These are phyloP conservation scores for Phycodurus eques DNA, from an alignment of 2,113 vertebrate species.

Conservation along the genomic window DNA sequence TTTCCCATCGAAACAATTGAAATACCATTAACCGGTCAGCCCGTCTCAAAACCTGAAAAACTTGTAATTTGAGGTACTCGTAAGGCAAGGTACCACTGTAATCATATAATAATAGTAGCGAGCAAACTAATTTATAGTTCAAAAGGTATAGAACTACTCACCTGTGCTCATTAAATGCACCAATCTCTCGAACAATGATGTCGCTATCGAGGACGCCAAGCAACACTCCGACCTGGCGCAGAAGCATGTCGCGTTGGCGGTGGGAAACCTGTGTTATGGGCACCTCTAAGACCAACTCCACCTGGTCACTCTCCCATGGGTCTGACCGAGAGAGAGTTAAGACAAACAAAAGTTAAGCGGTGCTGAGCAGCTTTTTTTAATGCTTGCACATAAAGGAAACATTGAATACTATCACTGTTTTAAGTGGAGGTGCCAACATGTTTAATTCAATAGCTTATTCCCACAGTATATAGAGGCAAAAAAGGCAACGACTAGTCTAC, in stretches of 20 bases:
- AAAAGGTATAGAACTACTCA: slow-evolving; percentile 41
- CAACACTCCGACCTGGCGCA: slow-evolving; percentile 92
- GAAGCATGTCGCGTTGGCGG: slow-evolving; percentile 93
- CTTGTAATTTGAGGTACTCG: no score
- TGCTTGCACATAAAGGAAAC: neutral
- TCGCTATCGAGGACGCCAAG: slow-evolving; percentile 93
- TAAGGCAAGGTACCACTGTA: no score
- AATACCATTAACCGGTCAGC: no score
- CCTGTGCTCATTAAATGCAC: slow-evolving; percentile 91
- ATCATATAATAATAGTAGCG: no score
- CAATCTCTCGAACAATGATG: slow-evolving; percentile 90
- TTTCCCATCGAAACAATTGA: no score
- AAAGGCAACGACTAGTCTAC: neutral
- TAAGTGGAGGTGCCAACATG: neutral
- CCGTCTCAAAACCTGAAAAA: no score
- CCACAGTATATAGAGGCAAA: neutral
- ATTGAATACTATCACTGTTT: neutral
- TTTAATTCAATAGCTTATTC: neutral
- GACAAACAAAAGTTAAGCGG: neutral
- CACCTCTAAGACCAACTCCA: slow-evolving; percentile 94
- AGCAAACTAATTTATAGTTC: neutral
- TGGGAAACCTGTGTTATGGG: slow-evolving; percentile 86
- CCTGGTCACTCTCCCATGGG: slow-evolving; percentile 83
- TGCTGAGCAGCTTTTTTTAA: no score
- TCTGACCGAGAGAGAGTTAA: slow-evolving; percentile 66